phyloP scores from a whole-genome alignment of 30 jellyfish, hydroid and myxozoan genomes.

The Aurelia coerulea region DNA sequence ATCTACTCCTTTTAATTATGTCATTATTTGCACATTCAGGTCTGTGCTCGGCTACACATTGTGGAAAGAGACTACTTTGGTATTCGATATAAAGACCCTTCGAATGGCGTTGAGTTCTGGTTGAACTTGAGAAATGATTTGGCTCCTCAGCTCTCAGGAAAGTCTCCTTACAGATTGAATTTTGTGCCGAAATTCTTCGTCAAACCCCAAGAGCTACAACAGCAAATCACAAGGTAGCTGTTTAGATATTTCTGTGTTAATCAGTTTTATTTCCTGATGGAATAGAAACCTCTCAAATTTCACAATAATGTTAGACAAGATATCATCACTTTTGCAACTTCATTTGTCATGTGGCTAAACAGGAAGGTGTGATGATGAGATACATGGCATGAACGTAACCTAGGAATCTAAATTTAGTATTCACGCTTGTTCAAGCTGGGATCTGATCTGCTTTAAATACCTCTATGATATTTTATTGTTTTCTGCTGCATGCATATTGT shows the following conservation, averaged over 20 bases:
- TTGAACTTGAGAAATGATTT: constrained; percentile 86
- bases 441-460: too few relatives aligned
- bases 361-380: too few relatives aligned
- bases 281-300: too few relatives aligned
- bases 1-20: too few relatives aligned
- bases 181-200: constrained; percentile 88
- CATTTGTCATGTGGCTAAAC: too few relatives aligned
- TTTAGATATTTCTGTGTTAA: neutral
- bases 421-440: too few relatives aligned
- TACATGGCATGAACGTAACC: too few relatives aligned
- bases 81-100: constrained; percentile 78
- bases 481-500: too few relatives aligned
- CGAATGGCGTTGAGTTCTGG: constrained; percentile 93
- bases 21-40: constrained; percentile 9
- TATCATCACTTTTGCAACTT: too few relatives aligned
- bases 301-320: too few relatives aligned
- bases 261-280: neutral
- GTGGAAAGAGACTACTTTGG: constrained; percentile 98
- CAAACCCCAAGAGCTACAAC: constrained; percentile 97
- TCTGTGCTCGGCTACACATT: constrained; percentile 73
- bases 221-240: constrained; percentile 80
- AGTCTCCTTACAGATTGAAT: constrained; percentile 89
- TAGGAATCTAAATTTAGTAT: too few relatives aligned
- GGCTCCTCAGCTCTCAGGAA: constrained; percentile 89
- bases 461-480: too few relatives aligned